Evolutionary conservation across 2,797 vertebrate species (phyloP).

Genomic region (Austrolebias charrua): DNA sequence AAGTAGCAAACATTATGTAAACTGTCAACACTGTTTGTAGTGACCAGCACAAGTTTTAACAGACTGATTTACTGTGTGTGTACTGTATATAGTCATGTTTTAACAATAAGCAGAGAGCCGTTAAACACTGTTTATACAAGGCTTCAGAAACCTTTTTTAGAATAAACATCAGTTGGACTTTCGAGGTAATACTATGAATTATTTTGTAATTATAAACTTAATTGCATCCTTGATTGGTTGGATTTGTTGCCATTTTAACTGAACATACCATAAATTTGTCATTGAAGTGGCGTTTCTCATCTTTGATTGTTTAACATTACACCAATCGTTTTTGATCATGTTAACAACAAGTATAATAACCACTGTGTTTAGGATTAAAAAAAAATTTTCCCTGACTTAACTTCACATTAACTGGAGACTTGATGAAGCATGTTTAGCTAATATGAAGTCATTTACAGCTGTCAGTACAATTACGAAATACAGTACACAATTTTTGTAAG

Average conservation of each 20-base stretch:
- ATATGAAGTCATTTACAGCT: background rate
- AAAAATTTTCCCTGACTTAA: background rate
- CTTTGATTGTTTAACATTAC: no score
- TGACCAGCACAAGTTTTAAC: conserved; percentile 11
- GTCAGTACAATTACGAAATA: background rate
- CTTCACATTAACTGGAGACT: background rate
- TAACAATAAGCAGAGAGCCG: conserved; percentile 5
- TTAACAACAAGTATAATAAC: no score
- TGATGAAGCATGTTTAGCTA: background rate
- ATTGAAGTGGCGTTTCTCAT: no score
- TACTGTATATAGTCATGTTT: conserved; percentile 34
- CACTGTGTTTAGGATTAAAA: no score
- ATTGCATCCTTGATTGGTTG: no score
- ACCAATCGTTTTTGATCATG: no score
- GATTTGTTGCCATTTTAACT: background rate
- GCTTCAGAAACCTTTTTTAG: background rate
- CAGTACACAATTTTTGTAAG: no score
- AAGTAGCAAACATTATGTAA: conserved; percentile 46
- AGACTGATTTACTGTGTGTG: conserved; percentile 49
- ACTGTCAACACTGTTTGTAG: conserved; percentile 39
- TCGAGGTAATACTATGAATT: background rate
- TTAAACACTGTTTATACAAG: background rate
- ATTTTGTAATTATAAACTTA: conserved; percentile 7
- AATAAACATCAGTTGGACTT: background rate
- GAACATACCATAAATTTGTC: background rate